A percentile compares a stretch with the other conserved stretches of the same genome.
These are phyloP conservation scores for Oriolus oriolus DNA, from an alignment of 2,113 vertebrate species.

Conservation along the genomic window DNA sequence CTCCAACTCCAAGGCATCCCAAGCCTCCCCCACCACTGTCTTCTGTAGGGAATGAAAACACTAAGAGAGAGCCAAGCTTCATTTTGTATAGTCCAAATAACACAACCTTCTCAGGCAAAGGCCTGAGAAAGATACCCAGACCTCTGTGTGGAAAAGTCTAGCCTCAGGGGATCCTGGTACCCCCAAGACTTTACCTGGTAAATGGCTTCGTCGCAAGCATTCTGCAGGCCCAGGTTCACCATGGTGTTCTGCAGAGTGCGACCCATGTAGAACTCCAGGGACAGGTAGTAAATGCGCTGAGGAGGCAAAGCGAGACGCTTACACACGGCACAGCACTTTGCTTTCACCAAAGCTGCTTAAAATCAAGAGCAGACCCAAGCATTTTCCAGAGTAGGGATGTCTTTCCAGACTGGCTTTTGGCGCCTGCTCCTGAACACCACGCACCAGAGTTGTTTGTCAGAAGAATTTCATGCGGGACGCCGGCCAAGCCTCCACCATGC, in stretches of 20 bases:
- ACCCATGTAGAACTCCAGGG: constrained; percentile 91
- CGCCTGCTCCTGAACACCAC: not conserved
- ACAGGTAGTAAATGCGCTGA: constrained; percentile 82
- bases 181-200: constrained; percentile 77
- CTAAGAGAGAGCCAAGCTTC: not conserved
- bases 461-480: not conserved
- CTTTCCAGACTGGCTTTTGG: not conserved
- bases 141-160: fast-evolving
- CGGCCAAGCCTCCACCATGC: not conserved
- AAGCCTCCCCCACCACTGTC: fast-evolving
- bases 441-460: constrained; percentile 26
- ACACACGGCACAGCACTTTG: not conserved
- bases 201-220: constrained; percentile 84
- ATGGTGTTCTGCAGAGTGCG: constrained; percentile 90
- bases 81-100: not conserved
- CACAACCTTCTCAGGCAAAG: not conserved
- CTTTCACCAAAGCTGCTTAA: not conserved
- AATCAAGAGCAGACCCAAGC: not conserved
- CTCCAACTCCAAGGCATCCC: not conserved
- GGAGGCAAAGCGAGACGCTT: not conserved
- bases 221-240: constrained; percentile 88
- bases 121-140: not conserved
- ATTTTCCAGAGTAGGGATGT: not conserved
- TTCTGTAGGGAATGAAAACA: not conserved
- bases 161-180: not conserved